phyloP scores from a whole-genome alignment of 2,888 invertebrate species.

The Cremastobaeus sp. region DNA sequence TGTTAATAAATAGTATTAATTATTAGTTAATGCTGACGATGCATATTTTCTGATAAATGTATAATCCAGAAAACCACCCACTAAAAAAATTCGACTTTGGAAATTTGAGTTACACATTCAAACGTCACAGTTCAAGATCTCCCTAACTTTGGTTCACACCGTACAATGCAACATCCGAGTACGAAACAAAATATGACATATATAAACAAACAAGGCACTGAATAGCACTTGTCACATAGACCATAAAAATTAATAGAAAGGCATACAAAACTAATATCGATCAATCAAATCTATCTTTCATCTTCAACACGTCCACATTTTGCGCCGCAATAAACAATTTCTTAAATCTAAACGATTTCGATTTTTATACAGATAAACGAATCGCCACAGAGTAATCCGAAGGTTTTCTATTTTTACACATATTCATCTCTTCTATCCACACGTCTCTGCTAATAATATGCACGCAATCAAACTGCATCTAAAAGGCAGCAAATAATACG shows the following conservation, averaged over 20 bases:
- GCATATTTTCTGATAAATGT: too few relatives aligned
- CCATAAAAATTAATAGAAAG: slow-evolving; percentile 51
- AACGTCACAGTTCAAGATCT: slow-evolving; percentile 17
- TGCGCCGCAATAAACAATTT: slow-evolving; percentile 13
- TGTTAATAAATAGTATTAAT: too few relatives aligned
- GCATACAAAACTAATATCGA: slow-evolving; percentile 44
- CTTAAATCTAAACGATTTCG: slow-evolving; percentile 6
- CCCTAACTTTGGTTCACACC: slow-evolving; percentile 48
- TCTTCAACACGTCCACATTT: slow-evolving; percentile 25
- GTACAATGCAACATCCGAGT: slow-evolving; percentile 39
- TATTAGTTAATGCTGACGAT: too few relatives aligned
- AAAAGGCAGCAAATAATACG: slow-evolving; percentile 14
- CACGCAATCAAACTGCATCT: slow-evolving; percentile 7
- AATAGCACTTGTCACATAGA: slow-evolving; percentile 43
- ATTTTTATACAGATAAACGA: slow-evolving; percentile 31
- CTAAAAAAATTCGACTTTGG: slow-evolving; percentile 41
- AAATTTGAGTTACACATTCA: slow-evolving; percentile 26
- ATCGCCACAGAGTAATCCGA: slow-evolving; percentile 11
- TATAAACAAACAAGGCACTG: slow-evolving; percentile 57
- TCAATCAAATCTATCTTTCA: slow-evolving; percentile 30
- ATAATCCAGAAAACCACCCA: too few relatives aligned
- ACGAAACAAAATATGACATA: slow-evolving; percentile 35
- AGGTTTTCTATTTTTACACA: slow-evolving; percentile 22
- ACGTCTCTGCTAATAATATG: not conserved
- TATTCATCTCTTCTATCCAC: slow-evolving; percentile 4